phyloP scores from a whole-genome alignment of 2,888 invertebrate genomes.

The Oegoconia quadripuncta region DNA sequence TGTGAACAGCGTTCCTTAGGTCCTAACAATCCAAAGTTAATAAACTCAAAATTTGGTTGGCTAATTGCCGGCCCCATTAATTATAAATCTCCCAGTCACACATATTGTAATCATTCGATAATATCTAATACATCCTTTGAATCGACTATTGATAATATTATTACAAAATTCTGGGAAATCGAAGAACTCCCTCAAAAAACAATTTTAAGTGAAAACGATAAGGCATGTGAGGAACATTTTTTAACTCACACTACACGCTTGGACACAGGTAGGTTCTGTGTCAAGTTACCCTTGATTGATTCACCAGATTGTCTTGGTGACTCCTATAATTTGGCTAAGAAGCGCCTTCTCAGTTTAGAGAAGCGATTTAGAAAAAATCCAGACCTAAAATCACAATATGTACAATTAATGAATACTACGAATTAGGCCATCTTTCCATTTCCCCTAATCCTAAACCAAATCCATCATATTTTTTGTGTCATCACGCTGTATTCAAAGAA shows the following conservation, averaged over 20 bases:
- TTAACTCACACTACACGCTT: neutral
- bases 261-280: slow-evolving; percentile 3
- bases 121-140: neutral
- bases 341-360: slow-evolving; percentile 11
- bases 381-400: slow-evolving; percentile 4
- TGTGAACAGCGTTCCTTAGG: slow-evolving; percentile 22
- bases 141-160: slow-evolving; percentile 11
- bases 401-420: slow-evolving; percentile 15
- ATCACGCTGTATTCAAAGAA: slow-evolving; percentile 38
- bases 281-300: neutral
- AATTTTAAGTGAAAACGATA: slow-evolving; percentile 14
- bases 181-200: slow-evolving; percentile 21
- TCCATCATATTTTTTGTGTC: slow-evolving; percentile 34
- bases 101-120: slow-evolving; percentile 12
- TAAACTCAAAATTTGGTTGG: slow-evolving; percentile 26
- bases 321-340: slow-evolving; percentile 8
- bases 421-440: slow-evolving; percentile 20
- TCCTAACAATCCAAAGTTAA: slow-evolving; percentile 16
- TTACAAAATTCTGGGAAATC: slow-evolving; percentile 24
- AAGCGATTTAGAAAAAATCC: slow-evolving; percentile 11
- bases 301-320: slow-evolving; percentile 4
- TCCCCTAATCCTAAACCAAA: slow-evolving; percentile 1
- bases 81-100: neutral
- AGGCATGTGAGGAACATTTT: slow-evolving; percentile 12
- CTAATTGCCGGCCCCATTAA: slow-evolving; percentile 24